These are phyloP conservation scores for Rhyacophila brunnea DNA, from an alignment of 1,140 invertebrate genomes.

Conservation along the genomic window DNA sequence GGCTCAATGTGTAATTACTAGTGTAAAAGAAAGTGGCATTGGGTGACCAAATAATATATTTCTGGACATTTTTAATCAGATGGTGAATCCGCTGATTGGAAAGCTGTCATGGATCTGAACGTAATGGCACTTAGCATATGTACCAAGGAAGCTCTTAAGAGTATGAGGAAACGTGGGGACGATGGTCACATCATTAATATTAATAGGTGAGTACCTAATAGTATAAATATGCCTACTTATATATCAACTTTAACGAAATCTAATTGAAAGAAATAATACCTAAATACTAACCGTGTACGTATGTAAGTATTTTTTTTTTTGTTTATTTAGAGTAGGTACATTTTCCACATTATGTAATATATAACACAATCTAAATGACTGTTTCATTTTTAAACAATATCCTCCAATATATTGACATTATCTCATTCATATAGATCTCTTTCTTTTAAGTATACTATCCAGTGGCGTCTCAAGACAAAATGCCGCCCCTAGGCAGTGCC, in stretches of 20 bases:
- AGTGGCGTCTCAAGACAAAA: too few species aligned
- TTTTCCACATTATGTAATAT: background rate
- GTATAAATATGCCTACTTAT: background rate
- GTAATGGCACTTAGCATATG: conserved; percentile 57
- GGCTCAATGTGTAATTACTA: too few species aligned
- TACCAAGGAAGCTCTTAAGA: conserved; percentile 55
- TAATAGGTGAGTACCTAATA: conserved; percentile 50
- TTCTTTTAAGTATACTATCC: too few species aligned
- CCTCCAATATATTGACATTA: too few species aligned
- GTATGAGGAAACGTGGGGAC: conserved; percentile 58
- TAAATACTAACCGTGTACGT: too few species aligned
- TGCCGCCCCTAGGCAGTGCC: too few species aligned
- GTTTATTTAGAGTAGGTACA: background rate
- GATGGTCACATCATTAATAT: conserved; percentile 68
- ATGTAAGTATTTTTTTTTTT: background rate
- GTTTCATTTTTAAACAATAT: background rate
- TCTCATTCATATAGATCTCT: too few species aligned
- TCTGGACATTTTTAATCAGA: conserved; percentile 7
- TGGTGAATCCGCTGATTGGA: conserved; percentile 5
- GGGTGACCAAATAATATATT: too few species aligned
- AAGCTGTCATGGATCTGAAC: conserved; percentile 47
- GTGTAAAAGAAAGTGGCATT: too few species aligned
- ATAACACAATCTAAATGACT: background rate
- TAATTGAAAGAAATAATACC: too few species aligned
- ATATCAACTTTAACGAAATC: background rate